A percentile compares a stretch with the other conserved stretches of the same genome.
Conservation (phyloP, 2,113 vertebrate genomes). For the pig (Sus scrofa) region T2T-Sscrofa CM000818.6:48861001-48861500, state of each 20-base stretch:
- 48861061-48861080: too few species aligned
- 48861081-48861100: background rate
- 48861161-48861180: background rate
- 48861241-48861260: background rate
- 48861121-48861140: background rate
- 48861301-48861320: background rate
- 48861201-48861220: background rate
- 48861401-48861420: background rate
- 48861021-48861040: background rate
- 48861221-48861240: background rate
- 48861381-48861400: background rate
- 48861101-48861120: background rate
- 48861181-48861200: background rate
- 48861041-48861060: background rate
- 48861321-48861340: background rate
- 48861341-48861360: background rate
- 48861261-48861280: background rate
- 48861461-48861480: background rate
- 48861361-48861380: background rate
- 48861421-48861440: background rate
- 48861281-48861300: background rate
- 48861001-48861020: too few species aligned
- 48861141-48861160: background rate
- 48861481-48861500: background rate
- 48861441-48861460: background rate